Conservation (phyloP, 2,113 vertebrate genomes). For the Cebidichthys violaceus region DNA sequence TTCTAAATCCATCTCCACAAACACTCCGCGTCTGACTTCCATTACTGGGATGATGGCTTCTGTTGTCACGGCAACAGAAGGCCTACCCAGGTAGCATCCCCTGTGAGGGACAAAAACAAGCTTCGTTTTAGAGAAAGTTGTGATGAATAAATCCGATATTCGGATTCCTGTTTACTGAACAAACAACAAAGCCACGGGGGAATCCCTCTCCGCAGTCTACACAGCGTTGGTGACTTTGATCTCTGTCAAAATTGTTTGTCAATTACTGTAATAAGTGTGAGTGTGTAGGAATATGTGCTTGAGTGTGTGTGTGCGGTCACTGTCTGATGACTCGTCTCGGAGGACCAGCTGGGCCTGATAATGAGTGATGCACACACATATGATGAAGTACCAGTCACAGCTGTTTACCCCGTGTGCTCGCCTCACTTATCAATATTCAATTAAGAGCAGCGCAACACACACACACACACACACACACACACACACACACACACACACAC, state of each 20-base stretch:
- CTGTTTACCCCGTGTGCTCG: constrained; percentile 69
- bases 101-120: constrained; percentile 13
- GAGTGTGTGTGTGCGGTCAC: constrained; percentile 46
- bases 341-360: constrained; percentile 80
- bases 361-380: constrained; percentile 78
- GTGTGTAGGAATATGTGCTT: constrained; percentile 10
- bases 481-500: constrained; percentile 2
- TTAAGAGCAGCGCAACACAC: constrained; percentile 52
- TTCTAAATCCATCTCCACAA: constrained; percentile 15
- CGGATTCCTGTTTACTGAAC: constrained; percentile 24
- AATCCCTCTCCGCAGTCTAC: constrained; percentile 23
- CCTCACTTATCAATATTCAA: constrained; percentile 81
- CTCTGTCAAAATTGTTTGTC: constrained; percentile 58
- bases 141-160: constrained; percentile 33
- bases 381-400: constrained; percentile 79
- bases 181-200: constrained; percentile 41
- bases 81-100: constrained; percentile 10
- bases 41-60: constrained; percentile 1
- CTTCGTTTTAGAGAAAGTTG: constrained; percentile 16
- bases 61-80: constrained; percentile 46
- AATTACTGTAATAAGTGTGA: constrained; percentile 45
- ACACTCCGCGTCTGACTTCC: not conserved
- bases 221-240: constrained; percentile 56
- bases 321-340: constrained; percentile 66
- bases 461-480: constrained; percentile 14